Conservation (phyloP, 2,888 invertebrate genomes). For the Dynastes hyllus region DNA sequence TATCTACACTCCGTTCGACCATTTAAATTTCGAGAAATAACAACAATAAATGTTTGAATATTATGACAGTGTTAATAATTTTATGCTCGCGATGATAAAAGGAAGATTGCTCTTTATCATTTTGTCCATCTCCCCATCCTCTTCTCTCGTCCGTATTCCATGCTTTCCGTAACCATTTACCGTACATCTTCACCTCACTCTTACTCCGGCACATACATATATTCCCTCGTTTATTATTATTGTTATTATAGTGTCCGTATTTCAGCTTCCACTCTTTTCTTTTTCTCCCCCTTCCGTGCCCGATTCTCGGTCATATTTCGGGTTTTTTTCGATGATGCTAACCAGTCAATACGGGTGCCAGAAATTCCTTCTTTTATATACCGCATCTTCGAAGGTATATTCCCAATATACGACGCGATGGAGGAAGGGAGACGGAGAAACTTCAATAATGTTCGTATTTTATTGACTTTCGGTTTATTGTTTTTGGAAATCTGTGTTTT, state of each 20-base stretch:
- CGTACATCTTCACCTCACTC: conserved; percentile 4
- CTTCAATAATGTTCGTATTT: conserved; percentile 38
- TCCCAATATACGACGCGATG: neutral
- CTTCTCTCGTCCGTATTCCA: neutral
- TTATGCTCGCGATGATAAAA: conserved; percentile 38
- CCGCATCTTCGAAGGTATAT: neutral
- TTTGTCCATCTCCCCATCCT: neutral
- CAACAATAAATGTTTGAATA: conserved; percentile 46
- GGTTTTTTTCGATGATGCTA: neutral
- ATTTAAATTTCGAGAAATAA: conserved; percentile 48
- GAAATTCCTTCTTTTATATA: conserved; percentile 33
- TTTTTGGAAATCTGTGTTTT: conserved; percentile 35
- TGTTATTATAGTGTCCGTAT: conserved; percentile 16
- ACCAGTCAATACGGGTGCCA: conserved; percentile 27
- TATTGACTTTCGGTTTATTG: conserved; percentile 39
- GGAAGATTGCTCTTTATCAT: conserved; percentile 18
- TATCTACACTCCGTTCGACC: conserved; percentile 7
- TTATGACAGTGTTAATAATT: conserved; percentile 50
- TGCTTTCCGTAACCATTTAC: neutral
- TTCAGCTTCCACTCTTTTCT: neutral
- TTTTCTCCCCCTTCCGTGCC: neutral
- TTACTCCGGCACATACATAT: neutral
- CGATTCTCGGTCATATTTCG: neutral
- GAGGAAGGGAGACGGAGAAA: conserved; percentile 6
- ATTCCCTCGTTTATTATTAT: conserved; percentile 32